Conservation (phyloP, 2,888 invertebrate species). For the Drosophila lacicola region DNA sequence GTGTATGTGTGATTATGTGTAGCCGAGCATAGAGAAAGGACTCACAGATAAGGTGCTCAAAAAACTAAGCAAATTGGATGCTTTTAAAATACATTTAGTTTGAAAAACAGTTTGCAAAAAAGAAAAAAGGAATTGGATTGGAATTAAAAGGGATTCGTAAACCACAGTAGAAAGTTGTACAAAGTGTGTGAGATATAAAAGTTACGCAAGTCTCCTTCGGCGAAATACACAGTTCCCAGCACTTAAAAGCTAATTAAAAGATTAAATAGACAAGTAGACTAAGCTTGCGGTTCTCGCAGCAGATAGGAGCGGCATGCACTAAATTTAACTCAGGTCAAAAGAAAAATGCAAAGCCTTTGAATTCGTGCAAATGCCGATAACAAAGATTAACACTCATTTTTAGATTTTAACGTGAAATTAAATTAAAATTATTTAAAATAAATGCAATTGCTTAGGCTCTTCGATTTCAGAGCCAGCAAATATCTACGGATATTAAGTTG, state of each 20-base stretch:
- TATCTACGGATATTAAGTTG: no score
- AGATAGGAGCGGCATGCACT: constrained; percentile 2
- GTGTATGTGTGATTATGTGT: constrained; percentile 20
- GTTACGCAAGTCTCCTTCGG: not conserved
- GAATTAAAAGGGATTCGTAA: constrained; percentile 4
- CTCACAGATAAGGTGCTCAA: constrained; percentile 20
- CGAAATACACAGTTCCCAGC: not conserved
- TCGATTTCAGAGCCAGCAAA: no score
- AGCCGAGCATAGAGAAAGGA: constrained; percentile 36
- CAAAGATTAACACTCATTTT: not conserved
- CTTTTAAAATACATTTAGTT: constrained; percentile 24
- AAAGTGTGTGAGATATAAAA: not conserved
- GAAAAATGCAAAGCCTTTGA: not conserved
- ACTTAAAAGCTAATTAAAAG: constrained; percentile 38
- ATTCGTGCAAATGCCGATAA: not conserved
- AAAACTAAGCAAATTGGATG: constrained; percentile 42
- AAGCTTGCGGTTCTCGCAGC: not conserved
- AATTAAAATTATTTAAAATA: not conserved
- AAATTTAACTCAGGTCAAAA: not conserved
- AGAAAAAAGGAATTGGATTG: not conserved
- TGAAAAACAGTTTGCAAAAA: constrained; percentile 11
- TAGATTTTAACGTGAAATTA: not conserved
- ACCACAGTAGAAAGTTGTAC: constrained; percentile 3
- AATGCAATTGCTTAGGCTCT: no score
- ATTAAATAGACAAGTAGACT: constrained; percentile 30